Evolutionary conservation across 2,888 invertebrate genomes (phyloP), one percentile per base, ranked within the genome.

Genomic region (Gastracanthus pulcherrimus): DNA sequence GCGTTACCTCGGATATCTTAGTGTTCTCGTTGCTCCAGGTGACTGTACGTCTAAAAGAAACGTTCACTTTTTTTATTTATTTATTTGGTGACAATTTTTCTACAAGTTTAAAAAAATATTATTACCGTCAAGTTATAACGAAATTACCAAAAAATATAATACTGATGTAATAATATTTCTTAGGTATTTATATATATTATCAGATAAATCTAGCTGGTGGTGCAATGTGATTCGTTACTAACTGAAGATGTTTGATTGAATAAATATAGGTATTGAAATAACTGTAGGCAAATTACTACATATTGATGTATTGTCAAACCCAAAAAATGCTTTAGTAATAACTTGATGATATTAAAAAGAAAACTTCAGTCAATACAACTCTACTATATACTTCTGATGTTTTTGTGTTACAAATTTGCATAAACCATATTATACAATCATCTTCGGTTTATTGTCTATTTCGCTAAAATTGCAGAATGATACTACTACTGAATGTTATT

Each of bases 1-100:
- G 62, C 51, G 13, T 80, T 80, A 75, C 80, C 75, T 80, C 80
- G 26, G 45, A 45, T 34, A 31, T 23, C 34, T 67, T 74, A 79
- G 55, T 19, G 34, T 62, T 36, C n/a, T 36, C 62, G 80, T 75
- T 70, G 80, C 80, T 70, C 80, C 80, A 80, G 51, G 80, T 80
- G 62, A 80, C 80, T 51, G 55, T 80, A 36, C 80, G 80, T 75
- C 80, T 80, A 80, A 64, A 80, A 80, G 55, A 80, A 62, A 70
- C 29, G 51, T 45, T 64, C 51, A 16, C 34, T n/a, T 29, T 38
- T n/a, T 58, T 55, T 71, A 58, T 71, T 71, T 2, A 58, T 58
- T 23, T 3, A n/a, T 19, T n/a, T 34, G 34, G n/a, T 62, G 1
- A 62, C 34, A 34, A 31, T 34, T 62, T 62, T 11, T 3, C 55